Base-by-base conservation (phyloP, 2,888 invertebrate genomes). In the Stenichneumon culpator region DNA sequence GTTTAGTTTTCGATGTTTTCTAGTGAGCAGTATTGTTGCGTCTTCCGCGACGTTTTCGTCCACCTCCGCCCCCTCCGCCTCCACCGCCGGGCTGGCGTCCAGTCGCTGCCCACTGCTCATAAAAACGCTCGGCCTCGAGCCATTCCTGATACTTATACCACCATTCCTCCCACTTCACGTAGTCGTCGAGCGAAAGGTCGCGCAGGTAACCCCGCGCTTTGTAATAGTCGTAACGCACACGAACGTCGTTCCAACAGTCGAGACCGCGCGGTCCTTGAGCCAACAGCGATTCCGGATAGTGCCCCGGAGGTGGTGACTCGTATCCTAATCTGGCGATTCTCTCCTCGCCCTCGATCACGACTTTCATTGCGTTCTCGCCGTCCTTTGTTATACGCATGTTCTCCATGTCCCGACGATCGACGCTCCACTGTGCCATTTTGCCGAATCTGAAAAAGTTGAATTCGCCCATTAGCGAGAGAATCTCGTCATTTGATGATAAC, bases 151-250 rank as follows among this genome's bases (percentile, higher is more conserved):
- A 98, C 90, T 97, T 97, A 94, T 98, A 98, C 98, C 98, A 98
- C 98, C 98, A 98, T 93, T 98, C 98, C 94, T 98, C 98, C 98
- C 98, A 98, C 93, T 98, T 98, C 85, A 98, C 96, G 93, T 98
- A 98, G 94, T 98, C 98, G 90, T 97, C 96, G 44, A 97, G 95
- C 0, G 96, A 95, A 32, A 97, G 95, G 94, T 98, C 98, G 86
- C 98, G 95, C 70, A 98, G 94, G 90, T 97, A 98, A 0, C 98
- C 98, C 75, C 97, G 95, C 93, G 97, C 97, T 94, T 98, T 98
- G 94, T 98, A 98, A 94, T 98, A 98, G 91, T 97, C 97, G 93
- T 97, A 98, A 81, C 98, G 96, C 4, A 98, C 98, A 63, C 97
- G 95, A 3, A 98, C 97, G 91, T 98, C 98, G 92, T 98, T 98